phyloP scores from a whole-genome alignment of 2,888 invertebrate species.

The Pyrrhia umbra region DNA sequence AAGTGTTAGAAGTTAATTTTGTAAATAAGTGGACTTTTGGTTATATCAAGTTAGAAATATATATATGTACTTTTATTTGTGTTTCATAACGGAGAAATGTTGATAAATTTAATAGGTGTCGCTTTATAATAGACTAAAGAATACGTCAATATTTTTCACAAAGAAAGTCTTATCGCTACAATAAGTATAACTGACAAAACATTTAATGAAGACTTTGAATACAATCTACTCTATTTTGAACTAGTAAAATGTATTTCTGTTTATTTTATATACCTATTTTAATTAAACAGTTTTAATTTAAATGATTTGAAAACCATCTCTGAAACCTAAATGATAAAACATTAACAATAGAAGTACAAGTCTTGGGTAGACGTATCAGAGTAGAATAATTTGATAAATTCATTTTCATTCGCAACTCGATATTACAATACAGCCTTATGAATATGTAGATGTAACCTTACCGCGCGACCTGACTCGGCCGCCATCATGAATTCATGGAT shows the following conservation, averaged over 20 bases:
- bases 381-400: constrained; percentile 29
- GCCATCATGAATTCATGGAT: constrained; percentile 17
- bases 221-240: not conserved
- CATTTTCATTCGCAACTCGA: constrained; percentile 6
- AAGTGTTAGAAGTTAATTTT: not conserved
- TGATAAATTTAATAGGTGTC: no score
- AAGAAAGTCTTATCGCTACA: no score
- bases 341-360: constrained; percentile 5
- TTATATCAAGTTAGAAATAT: no score
- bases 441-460: constrained; percentile 42
- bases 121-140: no score
- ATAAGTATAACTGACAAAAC: not conserved
- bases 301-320: not conserved
- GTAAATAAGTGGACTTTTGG: no score
- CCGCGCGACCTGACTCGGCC: not conserved
- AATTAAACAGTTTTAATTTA: not conserved
- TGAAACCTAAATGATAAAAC: constrained; percentile 5
- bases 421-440: constrained; percentile 29
- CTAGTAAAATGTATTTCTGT: not conserved
- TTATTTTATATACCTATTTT: not conserved
- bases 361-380: constrained; percentile 4
- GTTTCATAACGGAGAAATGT: no score
- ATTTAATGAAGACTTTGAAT: not conserved
- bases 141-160: no score
- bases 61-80: no score